Evolutionary conservation across 2,113 vertebrate genomes (phyloP).

Genomic region (Muntiacus reevesi): DNA sequence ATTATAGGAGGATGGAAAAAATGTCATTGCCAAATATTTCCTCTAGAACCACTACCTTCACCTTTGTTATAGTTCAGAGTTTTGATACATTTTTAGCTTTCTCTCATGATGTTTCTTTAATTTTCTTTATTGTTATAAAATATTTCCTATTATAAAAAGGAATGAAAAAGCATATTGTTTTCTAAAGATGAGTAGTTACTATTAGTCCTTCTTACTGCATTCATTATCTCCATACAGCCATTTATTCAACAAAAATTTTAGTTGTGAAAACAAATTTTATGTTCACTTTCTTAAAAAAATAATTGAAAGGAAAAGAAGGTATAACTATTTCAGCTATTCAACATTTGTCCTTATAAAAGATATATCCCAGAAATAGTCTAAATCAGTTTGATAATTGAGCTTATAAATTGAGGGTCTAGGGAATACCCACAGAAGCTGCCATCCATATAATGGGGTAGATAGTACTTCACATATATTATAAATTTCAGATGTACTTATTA

Average conservation of each 20-base stretch:
- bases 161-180: neutral
- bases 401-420: neutral
- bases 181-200: neutral
- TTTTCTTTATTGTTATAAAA: neutral
- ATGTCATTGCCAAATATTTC: neutral
- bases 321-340: neutral
- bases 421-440: neutral
- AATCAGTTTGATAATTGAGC: constrained; percentile 1
- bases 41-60: neutral
- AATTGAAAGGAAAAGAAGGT: neutral
- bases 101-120: neutral
- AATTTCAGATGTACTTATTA: neutral
- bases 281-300: neutral
- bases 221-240: neutral
- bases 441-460: neutral
- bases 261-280: neutral
- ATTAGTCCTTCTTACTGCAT: neutral
- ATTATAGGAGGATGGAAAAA: neutral
- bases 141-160: neutral
- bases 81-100: neutral
- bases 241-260: neutral
- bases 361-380: neutral
- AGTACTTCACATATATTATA: neutral
- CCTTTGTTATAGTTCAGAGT: neutral
- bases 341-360: neutral